Evolutionary conservation across 2,113 vertebrate genomes (phyloP).

Genomic region (Bucco capensis): DNA sequence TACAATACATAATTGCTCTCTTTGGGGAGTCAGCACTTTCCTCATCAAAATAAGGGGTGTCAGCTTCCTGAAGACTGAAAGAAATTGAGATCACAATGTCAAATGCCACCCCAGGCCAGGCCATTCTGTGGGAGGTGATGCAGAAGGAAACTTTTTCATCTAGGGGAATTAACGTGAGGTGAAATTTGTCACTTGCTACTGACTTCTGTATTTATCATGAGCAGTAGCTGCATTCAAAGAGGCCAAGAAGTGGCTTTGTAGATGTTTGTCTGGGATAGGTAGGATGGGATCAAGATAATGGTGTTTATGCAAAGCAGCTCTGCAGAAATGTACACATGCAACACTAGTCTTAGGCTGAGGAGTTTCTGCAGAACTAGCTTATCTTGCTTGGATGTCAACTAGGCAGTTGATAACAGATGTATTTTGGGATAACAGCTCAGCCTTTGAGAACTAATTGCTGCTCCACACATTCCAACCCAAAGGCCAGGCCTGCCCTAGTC

Average conservation of each 20-base stretch:
- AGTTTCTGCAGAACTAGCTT: background rate
- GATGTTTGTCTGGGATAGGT: background rate
- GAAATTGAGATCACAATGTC: background rate
- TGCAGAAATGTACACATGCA: background rate
- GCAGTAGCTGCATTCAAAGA: background rate
- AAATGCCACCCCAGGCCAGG: background rate
- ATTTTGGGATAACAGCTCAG: background rate
- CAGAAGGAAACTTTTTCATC: background rate
- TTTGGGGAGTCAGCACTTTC: background rate
- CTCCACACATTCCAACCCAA: background rate
- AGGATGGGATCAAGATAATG: background rate
- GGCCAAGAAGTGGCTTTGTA: background rate
- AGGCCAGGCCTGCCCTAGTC: background rate
- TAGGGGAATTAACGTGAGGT: background rate
- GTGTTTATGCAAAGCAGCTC: background rate
- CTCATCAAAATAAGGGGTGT: background rate
- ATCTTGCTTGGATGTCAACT: background rate
- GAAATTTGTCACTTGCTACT: background rate
- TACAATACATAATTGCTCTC: background rate
- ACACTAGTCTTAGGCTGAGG: background rate
- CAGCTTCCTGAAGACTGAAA: background rate
- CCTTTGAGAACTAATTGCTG: background rate
- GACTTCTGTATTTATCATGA: background rate
- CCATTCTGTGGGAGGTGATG: background rate
- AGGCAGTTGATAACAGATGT: background rate